phyloP scores from a whole-genome alignment of 2,888 invertebrate genomes.

The Scotopteryx bipunctaria region DNA sequence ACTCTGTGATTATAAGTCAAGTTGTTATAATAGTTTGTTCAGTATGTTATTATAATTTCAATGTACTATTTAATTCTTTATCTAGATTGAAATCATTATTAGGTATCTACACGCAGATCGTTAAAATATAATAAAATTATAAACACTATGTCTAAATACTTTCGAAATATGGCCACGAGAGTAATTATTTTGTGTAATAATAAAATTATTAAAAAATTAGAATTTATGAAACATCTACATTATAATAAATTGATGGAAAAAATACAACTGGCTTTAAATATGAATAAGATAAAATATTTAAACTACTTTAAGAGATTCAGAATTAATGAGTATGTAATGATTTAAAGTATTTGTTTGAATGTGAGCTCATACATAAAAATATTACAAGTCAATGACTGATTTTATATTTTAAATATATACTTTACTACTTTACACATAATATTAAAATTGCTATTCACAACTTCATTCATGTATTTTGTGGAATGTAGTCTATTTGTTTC shows the following conservation, averaged over 20 bases:
- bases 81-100: constrained; percentile 1
- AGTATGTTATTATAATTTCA: constrained; percentile 7
- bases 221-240: too few relatives aligned
- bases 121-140: not conserved
- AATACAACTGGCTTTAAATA: not conserved
- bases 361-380: constrained; percentile 35
- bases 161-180: too few relatives aligned
- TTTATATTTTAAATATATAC: constrained; percentile 14
- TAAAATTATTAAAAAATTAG: not conserved
- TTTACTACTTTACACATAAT: not conserved
- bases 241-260: too few relatives aligned
- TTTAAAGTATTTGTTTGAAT: constrained; percentile 26
- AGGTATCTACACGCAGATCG: not conserved
- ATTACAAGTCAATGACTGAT: constrained; percentile 24
- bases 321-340: constrained; percentile 42
- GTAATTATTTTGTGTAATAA: too few relatives aligned
- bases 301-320: constrained; percentile 47
- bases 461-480: not conserved
- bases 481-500: constrained; percentile 5
- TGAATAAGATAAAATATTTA: constrained; percentile 53
- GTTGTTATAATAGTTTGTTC: constrained; percentile 7
- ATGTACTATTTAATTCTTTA: not conserved
- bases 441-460: constrained; percentile 3
- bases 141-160: too few relatives aligned
- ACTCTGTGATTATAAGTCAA: constrained; percentile 11